Base-by-base conservation (phyloP, 92 coral and sea anemone species). In the Virgularia gustaviana region DNA sequence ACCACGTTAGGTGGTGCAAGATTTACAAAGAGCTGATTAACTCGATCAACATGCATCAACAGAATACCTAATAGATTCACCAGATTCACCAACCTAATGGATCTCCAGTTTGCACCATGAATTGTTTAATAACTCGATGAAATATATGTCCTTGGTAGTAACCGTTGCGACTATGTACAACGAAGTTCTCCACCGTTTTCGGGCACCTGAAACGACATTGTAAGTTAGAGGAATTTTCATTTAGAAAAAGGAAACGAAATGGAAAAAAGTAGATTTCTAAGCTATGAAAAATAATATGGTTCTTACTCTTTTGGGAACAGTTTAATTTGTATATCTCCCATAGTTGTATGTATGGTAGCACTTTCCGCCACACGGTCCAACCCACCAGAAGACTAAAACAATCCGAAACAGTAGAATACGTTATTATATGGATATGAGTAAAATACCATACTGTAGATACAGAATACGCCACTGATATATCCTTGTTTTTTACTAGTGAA, bases 41-140 rank as follows among this genome's bases (percentile, higher is more conserved):
- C 15, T 39, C 9, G 8, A 39, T 7, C 8, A 39, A 39, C 9
- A 7, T 39, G 45, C 45, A 39, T 24, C 38, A 32, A 30, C 0
- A 60, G 13, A 12, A 35, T 1, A 63, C 32, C n/a, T 4, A 62
- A 2, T 1, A 63, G 22, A 39, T 63, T 12, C 71, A 41, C 10
- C 7, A 39, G 15, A 7, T 39, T 18, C n/a, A 73, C 73, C 38
- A 45, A 91, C 97, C 97, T 56, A 75, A 85, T 0, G 96, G 97
- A 55, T 91, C 97, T 9, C 98, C 98, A 2, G 98, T 92, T 73
- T 92, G 98, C 30, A 92, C 77, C 98, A 92, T 92, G 25, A 92
- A 92, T 88, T 92, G 96, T 57, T 92, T 90, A 56, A 92, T 92
- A 59, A 92, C 87, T 24, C 98, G 91, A 66, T 92, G 98, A 65